These are phyloP conservation scores for Poecilus cupreus DNA, from an alignment of 2,888 invertebrate genomes.

Conservation along the genomic window DNA sequence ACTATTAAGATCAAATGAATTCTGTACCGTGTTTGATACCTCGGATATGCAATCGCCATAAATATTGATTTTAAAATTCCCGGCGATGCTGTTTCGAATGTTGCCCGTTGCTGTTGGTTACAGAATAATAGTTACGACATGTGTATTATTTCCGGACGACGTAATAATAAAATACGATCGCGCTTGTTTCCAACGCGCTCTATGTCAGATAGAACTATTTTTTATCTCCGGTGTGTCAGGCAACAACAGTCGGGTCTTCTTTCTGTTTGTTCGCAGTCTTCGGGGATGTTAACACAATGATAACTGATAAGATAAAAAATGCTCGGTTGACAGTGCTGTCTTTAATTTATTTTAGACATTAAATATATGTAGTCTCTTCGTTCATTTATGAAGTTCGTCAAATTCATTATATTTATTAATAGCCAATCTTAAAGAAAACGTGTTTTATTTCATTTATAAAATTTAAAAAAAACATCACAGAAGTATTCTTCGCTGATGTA, in stretches of 20 bases:
- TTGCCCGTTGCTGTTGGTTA: slow-evolving; percentile 40
- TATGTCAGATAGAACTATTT: slow-evolving; percentile 36
- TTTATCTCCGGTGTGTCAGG: slow-evolving; percentile 19
- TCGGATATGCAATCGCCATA: slow-evolving; percentile 41
- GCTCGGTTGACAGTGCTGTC: no score
- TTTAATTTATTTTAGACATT: no score
- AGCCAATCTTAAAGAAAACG: no score
- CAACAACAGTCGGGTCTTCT: neutral
- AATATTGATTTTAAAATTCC: slow-evolving; percentile 51
- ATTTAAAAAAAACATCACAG: no score
- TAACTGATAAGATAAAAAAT: slow-evolving; percentile 21
- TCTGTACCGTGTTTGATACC: slow-evolving; percentile 21
- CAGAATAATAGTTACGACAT: slow-evolving; percentile 43
- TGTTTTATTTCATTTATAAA: no score
- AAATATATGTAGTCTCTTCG: no score
- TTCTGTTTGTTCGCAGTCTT: neutral
- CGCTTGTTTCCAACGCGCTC: slow-evolving; percentile 12
- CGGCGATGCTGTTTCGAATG: slow-evolving; percentile 33
- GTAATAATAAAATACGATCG: slow-evolving; percentile 50
- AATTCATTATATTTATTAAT: no score
- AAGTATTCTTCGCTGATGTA: no score
- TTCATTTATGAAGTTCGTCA: no score
- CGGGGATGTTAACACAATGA: neutral
- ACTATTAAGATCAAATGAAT: no score
- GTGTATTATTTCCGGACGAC: slow-evolving; percentile 52